phyloP scores from a whole-genome alignment of 2,113 vertebrate species.

The Penelope pileata region DNA sequence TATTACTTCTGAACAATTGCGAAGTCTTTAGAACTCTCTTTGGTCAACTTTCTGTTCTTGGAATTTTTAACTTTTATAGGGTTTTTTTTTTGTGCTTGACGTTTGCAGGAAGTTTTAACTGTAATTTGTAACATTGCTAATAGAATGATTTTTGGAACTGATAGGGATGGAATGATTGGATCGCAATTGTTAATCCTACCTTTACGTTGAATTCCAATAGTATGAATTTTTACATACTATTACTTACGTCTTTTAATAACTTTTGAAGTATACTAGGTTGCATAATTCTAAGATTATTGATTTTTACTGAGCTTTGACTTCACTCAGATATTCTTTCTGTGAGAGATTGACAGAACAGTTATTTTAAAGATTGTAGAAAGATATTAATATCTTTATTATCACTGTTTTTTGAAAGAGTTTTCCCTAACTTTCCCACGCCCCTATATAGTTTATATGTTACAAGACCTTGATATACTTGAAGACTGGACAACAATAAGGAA shows the following conservation, averaged over 20 bases:
- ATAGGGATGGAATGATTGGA: background rate
- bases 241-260: background rate
- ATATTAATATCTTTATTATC: background rate
- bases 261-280: background rate
- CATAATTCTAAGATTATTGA: background rate
- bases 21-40: background rate
- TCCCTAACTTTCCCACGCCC: conserved; percentile 87
- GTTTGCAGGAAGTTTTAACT: background rate
- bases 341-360: background rate
- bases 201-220: background rate
- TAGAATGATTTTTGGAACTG: background rate
- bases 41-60: background rate
- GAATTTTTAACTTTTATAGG: background rate
- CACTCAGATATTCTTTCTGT: background rate
- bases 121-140: background rate
- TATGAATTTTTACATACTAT: background rate
- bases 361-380: too few species aligned
- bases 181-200: background rate
- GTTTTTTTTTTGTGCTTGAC: background rate
- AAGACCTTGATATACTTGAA: conserved; percentile 96
- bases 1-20: background rate
- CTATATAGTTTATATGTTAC: conserved; percentile 99
- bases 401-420: background rate
- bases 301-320: background rate
- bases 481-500: conserved; percentile 98